Percentiles rank a stretch among this genome's conserved stretches.
phyloP scores from a whole-genome alignment of 2,888 invertebrate species.

The Calliopum simillimum region DNA sequence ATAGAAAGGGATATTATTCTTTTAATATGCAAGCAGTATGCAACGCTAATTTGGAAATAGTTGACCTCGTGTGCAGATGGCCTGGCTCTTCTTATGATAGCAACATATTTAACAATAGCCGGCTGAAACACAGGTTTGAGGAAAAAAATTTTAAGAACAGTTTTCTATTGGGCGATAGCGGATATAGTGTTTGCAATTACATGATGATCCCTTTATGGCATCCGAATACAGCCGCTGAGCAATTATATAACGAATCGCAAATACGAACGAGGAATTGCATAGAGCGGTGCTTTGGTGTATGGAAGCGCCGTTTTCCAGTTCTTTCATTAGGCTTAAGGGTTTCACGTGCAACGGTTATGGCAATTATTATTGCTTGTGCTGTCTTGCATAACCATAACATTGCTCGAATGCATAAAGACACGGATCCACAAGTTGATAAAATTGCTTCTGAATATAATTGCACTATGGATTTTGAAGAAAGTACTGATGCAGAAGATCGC shows the following conservation, averaged over 20 bases:
- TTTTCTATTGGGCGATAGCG: too few species aligned
- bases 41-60: conserved; percentile 20
- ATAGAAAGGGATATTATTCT: too few species aligned
- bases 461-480: too few species aligned
- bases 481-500: too few species aligned
- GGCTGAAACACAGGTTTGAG: conserved; percentile 18
- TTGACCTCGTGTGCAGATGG: conserved; percentile 24
- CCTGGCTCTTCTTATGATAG: conserved; percentile 25
- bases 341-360: conserved; percentile 10
- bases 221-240: too few species aligned
- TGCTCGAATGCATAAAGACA: too few species aligned
- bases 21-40: conserved; percentile 23
- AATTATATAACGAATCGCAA: too few species aligned
- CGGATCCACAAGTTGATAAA: too few species aligned
- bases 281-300: too few species aligned
- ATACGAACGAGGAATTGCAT: too few species aligned
- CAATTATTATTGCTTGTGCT: conserved; percentile 14
- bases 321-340: conserved; percentile 31
- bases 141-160: conserved; percentile 9
- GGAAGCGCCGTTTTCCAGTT: conserved; percentile 39
- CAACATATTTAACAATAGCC: conserved; percentile 31
- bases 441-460: too few species aligned
- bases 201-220: conserved; percentile 10
- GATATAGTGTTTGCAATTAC: too few species aligned
- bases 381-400: conserved; percentile 30